A percentile compares a stretch with the other conserved stretches of the same genome.
Conservation (phyloP, 2,797 vertebrate genomes). For the Avahi laniger region DNA sequence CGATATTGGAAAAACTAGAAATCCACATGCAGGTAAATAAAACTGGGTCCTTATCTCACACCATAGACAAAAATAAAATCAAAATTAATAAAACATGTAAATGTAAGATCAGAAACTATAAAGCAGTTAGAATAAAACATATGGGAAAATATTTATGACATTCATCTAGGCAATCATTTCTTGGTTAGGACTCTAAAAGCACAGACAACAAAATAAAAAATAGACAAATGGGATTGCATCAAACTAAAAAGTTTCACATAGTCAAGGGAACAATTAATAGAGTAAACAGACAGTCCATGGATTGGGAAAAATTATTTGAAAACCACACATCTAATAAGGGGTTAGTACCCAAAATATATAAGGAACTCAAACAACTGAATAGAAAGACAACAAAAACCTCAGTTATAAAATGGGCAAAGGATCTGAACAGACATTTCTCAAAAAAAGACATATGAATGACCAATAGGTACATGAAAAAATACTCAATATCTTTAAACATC, state of each 20-base stretch:
- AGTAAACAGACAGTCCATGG: too few relatives aligned
- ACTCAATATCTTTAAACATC: background rate
- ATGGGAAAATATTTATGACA: background rate
- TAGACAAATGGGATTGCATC: background rate
- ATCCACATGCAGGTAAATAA: background rate
- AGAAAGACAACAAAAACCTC: background rate
- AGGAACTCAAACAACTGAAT: background rate
- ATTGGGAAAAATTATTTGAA: background rate
- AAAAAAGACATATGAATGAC: background rate
- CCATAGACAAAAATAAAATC: background rate
- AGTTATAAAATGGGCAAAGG: background rate
- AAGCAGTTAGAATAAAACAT: background rate
- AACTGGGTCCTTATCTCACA: background rate
- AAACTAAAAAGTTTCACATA: background rate
- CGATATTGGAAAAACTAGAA: background rate
- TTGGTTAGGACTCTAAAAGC: background rate
- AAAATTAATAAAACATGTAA: background rate
- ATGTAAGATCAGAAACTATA: background rate
- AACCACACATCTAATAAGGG: background rate
- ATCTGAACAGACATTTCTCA: background rate
- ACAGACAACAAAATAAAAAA: background rate
- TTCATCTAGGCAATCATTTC: background rate
- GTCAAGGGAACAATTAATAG: background rate
- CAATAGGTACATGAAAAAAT: background rate
- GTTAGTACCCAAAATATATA: background rate